These are phyloP conservation scores for Cettia cetti DNA, from an alignment of 2,113 vertebrate species.

Conservation along the genomic window DNA sequence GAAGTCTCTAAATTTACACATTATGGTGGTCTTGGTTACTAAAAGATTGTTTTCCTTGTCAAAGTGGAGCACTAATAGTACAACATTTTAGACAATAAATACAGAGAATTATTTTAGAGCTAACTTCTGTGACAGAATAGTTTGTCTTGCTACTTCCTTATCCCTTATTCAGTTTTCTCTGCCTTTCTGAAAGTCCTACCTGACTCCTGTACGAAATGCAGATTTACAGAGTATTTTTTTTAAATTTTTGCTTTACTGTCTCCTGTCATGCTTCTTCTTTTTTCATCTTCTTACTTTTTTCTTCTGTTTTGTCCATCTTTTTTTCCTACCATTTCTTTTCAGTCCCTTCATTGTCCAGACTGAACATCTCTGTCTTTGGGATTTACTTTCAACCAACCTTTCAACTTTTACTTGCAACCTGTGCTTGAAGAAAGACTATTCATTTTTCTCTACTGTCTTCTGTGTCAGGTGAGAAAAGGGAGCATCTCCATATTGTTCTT, in stretches of 20 bases:
- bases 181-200: background rate
- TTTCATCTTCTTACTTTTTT: background rate
- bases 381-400: background rate
- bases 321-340: slow-evolving; percentile 23
- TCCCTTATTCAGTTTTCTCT: background rate
- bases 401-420: slow-evolving; percentile 24
- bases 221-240: background rate
- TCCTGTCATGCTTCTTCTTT: background rate
- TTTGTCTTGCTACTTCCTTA: background rate
- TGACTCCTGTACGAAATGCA: background rate
- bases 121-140: background rate
- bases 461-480: slow-evolving; percentile 58
- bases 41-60: background rate
- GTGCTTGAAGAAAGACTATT: background rate
- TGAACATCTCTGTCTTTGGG: slow-evolving; percentile 45
- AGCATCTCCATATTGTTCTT: background rate
- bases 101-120: background rate
- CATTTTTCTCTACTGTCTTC: slow-evolving; percentile 30
- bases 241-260: background rate
- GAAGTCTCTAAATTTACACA: background rate
- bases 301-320: background rate
- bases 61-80: background rate
- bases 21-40: background rate
- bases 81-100: background rate
- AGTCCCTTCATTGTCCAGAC: slow-evolving; percentile 15